Base-by-base conservation (phyloP, 2,888 invertebrate species). In the Nematopogon swammerdamellus region DNA sequence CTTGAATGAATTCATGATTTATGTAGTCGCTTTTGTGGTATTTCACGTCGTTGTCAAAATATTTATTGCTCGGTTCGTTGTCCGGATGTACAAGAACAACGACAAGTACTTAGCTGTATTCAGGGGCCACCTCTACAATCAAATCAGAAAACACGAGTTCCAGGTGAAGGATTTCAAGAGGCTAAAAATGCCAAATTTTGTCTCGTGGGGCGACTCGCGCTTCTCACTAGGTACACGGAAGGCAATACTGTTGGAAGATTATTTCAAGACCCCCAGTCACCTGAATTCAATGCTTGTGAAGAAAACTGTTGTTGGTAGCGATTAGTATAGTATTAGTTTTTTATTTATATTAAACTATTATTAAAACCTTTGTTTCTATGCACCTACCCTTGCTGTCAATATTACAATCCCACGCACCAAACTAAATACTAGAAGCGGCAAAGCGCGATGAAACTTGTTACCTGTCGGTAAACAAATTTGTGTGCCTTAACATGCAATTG, bases 211-310 rank as follows among this genome's bases (percentile, higher is more conserved):
- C 49, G 70, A 75, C 56, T 62, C 76, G 17, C 67, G 75, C 56
- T 77, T 65, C 61, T 58, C 58, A 36, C 60, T 79, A 19, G 75
- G 76, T 16, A 64, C 64, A 6, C 73, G 68, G 59, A 68, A 74
- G 58, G 75, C 63, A 6, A 75, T 79, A 43, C 54, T 79, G 51
- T 56, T 79, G 42, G 72, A 74, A 44, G 57, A 64, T 43, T 73
- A 76, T 55, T 79, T 79, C 50, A 77, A 74, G 56, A 71, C 74
- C 14, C 74, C 76, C 20, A 70, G 73, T 58, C 60, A 72, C 60
- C 72, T 70, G 18, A 72, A 75, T 53, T 62, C 36, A 67, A 54
- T 62, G 77, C 58, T 47, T 73, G 6, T 16, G 44, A 43, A 11
- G 49, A 46, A 52, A 45, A 36, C 25, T 6, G 25, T 25, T 25